These are phyloP conservation scores for Drosophila pseudotalamancana DNA, from an alignment of 2,888 invertebrate species.

Conservation along the genomic window DNA sequence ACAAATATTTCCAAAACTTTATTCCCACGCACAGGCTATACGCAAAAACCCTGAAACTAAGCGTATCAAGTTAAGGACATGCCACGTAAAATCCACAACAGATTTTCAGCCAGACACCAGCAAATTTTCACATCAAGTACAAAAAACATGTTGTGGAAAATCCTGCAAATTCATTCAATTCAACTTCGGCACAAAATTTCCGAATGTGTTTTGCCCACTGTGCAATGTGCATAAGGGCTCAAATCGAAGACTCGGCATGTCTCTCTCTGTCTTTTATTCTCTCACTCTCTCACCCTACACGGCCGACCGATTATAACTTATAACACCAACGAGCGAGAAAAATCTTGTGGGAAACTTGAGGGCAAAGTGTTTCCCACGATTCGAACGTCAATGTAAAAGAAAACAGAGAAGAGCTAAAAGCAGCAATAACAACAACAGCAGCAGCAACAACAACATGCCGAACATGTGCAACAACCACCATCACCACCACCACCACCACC, in stretches of 20 bases:
- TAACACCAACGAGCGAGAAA: conserved; percentile 81
- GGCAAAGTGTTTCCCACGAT: conserved; percentile 85
- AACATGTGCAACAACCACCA: conserved; percentile 72
- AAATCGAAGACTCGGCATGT: conserved; percentile 24
- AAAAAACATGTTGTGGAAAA: conserved; percentile 54
- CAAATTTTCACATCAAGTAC: conserved; percentile 33
- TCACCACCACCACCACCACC: conserved; percentile 32
- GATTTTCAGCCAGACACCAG: conserved; percentile 4
- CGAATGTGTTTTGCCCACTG: conserved; percentile 73
- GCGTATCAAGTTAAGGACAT: conserved; percentile 40
- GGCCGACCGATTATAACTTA: conserved; percentile 79
- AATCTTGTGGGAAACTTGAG: conserved; percentile 85
- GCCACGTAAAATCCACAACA: conserved; percentile 49
- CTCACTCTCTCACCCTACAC: conserved; percentile 48
- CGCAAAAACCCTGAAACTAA: conserved; percentile 1
- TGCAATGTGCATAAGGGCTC: conserved; percentile 77
- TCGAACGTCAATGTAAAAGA: conserved; percentile 78
- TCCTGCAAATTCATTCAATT: conserved; percentile 41
- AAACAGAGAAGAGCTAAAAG: conserved; percentile 74
- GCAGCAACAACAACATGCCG: conserved; percentile 47
- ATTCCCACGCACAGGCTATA: conserved; percentile 31
- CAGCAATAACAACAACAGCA: conserved; percentile 35
- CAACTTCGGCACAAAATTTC: conserved; percentile 18
- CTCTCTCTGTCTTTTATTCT: conserved; percentile 17
- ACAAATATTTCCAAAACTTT: conserved; percentile 4